A percentile compares a stretch with the other conserved stretches of the same genome.
These are phyloP conservation scores for Pollenia griseotomentosa DNA, from an alignment of 2,888 invertebrate species.

Conservation along the genomic window DNA sequence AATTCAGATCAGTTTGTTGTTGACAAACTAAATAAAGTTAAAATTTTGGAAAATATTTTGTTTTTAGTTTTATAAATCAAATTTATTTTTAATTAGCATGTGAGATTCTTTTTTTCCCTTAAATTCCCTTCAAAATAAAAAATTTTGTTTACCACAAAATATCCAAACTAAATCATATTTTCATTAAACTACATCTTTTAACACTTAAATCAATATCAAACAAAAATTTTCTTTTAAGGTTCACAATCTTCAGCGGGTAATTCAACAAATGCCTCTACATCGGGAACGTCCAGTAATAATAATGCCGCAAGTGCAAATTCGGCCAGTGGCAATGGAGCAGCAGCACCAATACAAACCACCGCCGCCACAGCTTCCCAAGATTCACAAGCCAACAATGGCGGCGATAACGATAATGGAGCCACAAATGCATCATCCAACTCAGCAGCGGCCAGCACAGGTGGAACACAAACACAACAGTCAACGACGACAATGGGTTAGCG, in stretches of 20 bases:
- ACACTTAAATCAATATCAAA: conserved; percentile 17
- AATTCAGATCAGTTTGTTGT: too few species aligned
- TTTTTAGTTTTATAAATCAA: too few species aligned
- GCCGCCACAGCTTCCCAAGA: conserved; percentile 75
- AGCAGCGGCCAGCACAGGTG: conserved; percentile 70
- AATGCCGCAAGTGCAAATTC: conserved; percentile 65
- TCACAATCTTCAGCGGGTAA: conserved; percentile 69
- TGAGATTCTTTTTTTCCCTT: too few species aligned
- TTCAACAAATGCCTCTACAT: conserved; percentile 71
- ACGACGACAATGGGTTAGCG: conserved; percentile 83
- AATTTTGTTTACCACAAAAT: too few species aligned
- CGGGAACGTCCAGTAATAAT: conserved; percentile 74
- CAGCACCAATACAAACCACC: conserved; percentile 55
- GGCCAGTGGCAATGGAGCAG: conserved; percentile 65
- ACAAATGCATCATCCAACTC: conserved; percentile 72
- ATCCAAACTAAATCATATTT: not conserved
- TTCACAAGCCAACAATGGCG: conserved; percentile 73
- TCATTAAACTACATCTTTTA: not conserved
- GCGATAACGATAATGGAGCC: conserved; percentile 71
- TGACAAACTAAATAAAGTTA: too few species aligned
- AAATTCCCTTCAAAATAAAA: too few species aligned
- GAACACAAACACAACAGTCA: conserved; percentile 78
- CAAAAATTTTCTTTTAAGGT: conserved; percentile 58
- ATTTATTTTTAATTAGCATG: too few species aligned
- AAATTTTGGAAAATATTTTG: too few species aligned